Evolutionary conservation across 2,888 invertebrate genomes (phyloP).

Genomic region (Phytoseiulus persimilis): DNA sequence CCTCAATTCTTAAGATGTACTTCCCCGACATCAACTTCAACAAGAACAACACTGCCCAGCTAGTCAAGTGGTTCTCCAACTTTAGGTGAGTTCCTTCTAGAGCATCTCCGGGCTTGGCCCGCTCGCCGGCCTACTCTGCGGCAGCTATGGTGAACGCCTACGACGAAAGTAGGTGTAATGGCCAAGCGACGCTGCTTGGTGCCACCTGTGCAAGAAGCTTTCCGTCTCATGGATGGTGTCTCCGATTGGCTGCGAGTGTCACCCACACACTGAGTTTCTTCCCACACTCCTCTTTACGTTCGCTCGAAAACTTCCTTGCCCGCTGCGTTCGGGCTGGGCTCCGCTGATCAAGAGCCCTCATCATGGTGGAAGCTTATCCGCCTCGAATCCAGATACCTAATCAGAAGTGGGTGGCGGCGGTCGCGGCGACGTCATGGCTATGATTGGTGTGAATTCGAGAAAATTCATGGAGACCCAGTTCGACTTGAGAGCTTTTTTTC

Average conservation of each 20-base stretch:
- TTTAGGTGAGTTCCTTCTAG: constrained; percentile 72
- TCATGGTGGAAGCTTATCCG: no score
- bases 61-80: constrained; percentile 99
- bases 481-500: background rate
- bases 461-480: background rate
- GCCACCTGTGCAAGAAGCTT: background rate
- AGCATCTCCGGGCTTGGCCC: background rate
- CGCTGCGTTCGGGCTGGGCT: no score
- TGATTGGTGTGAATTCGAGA: background rate
- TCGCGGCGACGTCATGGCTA: background rate
- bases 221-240: background rate
- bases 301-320: background rate
- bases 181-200: constrained; percentile 30
- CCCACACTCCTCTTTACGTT: constrained; percentile 22
- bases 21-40: constrained; percentile 99
- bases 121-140: background rate
- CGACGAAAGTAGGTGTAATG: constrained; percentile 40
- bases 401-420: background rate
- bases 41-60: constrained; percentile 99
- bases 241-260: background rate
- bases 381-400: background rate
- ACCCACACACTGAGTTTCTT: background rate
- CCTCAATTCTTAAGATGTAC: constrained; percentile 97
- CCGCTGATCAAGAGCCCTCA: no score
- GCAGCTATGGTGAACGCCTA: background rate